Conservation (phyloP, 2,797 vertebrate species). For the Hemibagrus guttatus region DNA sequence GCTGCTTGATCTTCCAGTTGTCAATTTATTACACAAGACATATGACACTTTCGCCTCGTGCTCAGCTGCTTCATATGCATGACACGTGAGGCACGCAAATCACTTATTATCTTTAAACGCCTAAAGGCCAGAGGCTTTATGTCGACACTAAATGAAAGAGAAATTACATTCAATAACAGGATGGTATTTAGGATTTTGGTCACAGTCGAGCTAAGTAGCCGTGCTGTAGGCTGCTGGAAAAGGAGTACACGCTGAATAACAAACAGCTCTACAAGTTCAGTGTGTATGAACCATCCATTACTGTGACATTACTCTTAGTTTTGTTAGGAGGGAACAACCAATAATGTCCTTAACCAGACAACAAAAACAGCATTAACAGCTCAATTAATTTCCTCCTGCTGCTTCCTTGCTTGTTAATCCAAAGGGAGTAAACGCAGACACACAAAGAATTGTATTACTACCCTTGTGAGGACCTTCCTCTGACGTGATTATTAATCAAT, state of each 20-base stretch:
- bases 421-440: slow-evolving; percentile 20
- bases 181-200: slow-evolving; percentile 1
- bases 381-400: slow-evolving; percentile 46
- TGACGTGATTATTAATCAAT: not conserved
- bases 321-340: not conserved
- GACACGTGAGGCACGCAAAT: slow-evolving; percentile 7
- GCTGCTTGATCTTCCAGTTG: slow-evolving; percentile 13
- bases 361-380: slow-evolving; percentile 40
- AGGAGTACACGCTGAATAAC: not conserved
- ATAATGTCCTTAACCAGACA: slow-evolving; percentile 35
- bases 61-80: slow-evolving; percentile 14
- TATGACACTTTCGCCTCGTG: not conserved
- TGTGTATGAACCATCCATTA: not conserved
- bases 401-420: slow-evolving; percentile 27
- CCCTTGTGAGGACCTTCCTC: not conserved
- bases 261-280: not conserved
- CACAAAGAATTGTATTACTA: not conserved
- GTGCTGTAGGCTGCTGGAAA: not conserved
- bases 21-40: slow-evolving; percentile 10
- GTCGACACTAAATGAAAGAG: slow-evolving; percentile 11
- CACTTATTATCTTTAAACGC: slow-evolving; percentile 40
- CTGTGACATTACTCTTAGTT: slow-evolving; percentile 1
- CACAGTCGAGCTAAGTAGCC: not conserved
- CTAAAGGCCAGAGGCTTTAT: slow-evolving; percentile 20
- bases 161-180: slow-evolving; percentile 18